Evolutionary conservation across 1,140 invertebrate species (phyloP).

Genomic region (Rhyacophila brunnea): DNA sequence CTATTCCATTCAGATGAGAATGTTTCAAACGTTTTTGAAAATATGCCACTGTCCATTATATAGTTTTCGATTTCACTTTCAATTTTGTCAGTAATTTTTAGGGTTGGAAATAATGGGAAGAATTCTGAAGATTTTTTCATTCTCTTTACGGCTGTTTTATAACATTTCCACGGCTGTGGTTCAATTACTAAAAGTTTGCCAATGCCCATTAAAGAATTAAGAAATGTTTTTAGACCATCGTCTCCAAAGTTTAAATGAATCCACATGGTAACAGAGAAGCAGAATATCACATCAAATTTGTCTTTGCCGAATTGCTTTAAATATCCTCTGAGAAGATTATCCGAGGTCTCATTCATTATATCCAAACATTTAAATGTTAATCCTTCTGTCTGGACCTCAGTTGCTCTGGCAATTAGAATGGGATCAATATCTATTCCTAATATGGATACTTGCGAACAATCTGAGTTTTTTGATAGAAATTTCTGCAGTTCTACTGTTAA

Average conservation of each 20-base stretch:
- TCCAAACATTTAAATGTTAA: slow-evolving; percentile 62
- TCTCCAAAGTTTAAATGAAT: slow-evolving; percentile 82
- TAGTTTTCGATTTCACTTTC: slow-evolving; percentile 60
- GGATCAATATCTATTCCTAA: slow-evolving; percentile 75
- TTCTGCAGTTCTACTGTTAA: slow-evolving; percentile 60
- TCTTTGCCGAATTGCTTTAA: slow-evolving; percentile 44
- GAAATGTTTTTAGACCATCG: slow-evolving; percentile 61
- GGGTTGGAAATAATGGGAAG: slow-evolving; percentile 59
- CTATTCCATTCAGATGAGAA: slow-evolving; percentile 65
- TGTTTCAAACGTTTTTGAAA: slow-evolving; percentile 59
- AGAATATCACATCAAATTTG: slow-evolving; percentile 71
- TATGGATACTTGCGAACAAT: slow-evolving; percentile 51
- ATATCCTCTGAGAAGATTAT: slow-evolving; percentile 47
- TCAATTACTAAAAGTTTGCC: slow-evolving; percentile 68
- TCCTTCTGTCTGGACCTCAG: slow-evolving; percentile 47
- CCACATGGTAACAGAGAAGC: slow-evolving; percentile 86
- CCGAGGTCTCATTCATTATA: slow-evolving; percentile 55
- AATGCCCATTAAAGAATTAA: slow-evolving; percentile 55
- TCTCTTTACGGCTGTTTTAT: slow-evolving; percentile 68
- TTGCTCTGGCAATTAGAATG: slow-evolving; percentile 66
- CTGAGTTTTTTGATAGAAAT: slow-evolving; percentile 53
- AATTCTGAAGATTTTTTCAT: slow-evolving; percentile 57
- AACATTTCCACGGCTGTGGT: slow-evolving; percentile 81
- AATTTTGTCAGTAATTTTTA: slow-evolving; percentile 63
- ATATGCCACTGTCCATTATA: slow-evolving; percentile 51